phyloP scores from a whole-genome alignment of 2,113 vertebrate species.

The Brachypodius melanocephalos region DNA sequence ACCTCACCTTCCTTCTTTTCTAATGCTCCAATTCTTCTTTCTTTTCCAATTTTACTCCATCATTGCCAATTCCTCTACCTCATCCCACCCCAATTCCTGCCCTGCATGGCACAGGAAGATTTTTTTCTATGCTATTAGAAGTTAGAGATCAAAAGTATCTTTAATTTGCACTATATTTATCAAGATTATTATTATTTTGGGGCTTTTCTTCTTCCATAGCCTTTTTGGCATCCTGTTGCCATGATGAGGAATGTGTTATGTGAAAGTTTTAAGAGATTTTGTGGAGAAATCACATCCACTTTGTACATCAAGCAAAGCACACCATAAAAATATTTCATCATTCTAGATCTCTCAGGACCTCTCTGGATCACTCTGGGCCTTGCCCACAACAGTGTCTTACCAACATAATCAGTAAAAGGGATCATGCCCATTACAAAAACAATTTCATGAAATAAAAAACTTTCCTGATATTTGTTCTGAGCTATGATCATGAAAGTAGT shows the following conservation, averaged over 20 bases:
- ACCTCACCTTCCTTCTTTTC: neutral
- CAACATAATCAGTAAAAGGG: neutral
- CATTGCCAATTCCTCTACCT: neutral
- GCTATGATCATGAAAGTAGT: neutral
- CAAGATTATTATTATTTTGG: neutral
- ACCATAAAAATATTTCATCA: neutral
- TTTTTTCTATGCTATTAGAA: neutral
- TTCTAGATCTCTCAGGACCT: neutral
- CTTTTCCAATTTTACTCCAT: neutral
- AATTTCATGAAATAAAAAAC: neutral
- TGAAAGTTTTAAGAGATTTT: neutral
- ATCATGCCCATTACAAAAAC: neutral
- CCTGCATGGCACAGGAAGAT: accelerated
- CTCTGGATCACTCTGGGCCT: neutral
- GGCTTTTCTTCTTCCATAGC: neutral
- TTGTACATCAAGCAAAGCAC: neutral
- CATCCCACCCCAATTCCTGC: neutral
- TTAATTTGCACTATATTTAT: neutral
- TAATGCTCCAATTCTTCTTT: neutral
- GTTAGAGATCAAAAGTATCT: neutral
- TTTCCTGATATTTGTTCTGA: neutral
- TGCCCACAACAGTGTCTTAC: neutral
- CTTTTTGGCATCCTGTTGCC: neutral
- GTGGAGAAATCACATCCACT: neutral
- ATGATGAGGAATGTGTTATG: neutral